A percentile compares a stretch with the other conserved stretches of the same genome.
Evolutionary conservation across 64 coral and sea anemone genomes (phyloP).

Genomic region (Porites lutea): DNA sequence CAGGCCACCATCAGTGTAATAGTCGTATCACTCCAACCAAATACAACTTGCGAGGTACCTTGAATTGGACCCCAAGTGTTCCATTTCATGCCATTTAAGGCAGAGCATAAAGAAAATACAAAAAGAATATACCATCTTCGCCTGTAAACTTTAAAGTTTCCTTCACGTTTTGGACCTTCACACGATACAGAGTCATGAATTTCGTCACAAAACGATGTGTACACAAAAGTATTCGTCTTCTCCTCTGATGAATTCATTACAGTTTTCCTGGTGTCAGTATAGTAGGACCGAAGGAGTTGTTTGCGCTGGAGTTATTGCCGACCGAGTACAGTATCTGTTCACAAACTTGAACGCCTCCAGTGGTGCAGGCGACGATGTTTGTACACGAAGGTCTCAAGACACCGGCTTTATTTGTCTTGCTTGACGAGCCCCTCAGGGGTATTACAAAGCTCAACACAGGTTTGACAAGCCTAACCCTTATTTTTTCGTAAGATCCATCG

Average conservation of each 20-base stretch:
- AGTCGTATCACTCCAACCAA: slow-evolving; percentile 48
- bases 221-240: background rate
- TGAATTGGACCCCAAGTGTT: slow-evolving; percentile 71
- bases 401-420: no score
- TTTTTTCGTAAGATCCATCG: no score
- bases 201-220: background rate
- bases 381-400: no score
- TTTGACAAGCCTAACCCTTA: no score
- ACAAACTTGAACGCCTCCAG: no score
- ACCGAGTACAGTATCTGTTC: background rate
- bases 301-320: background rate
- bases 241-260: background rate
- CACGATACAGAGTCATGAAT: background rate
- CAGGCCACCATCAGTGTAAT: slow-evolving; percentile 52
- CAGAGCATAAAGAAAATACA: slow-evolving; percentile 34
- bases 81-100: slow-evolving; percentile 47
- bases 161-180: background rate
- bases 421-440: no score
- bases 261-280: background rate
- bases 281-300: background rate
- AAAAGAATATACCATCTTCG: slow-evolving; percentile 65
- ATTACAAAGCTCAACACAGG: no score
- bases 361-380: no score
- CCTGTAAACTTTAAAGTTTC: slow-evolving; percentile 59
- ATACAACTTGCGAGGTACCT: slow-evolving; percentile 55